Base-by-base conservation (phyloP, 1,140 invertebrate genomes). In the Caenorhabditis brenneri region DNA sequence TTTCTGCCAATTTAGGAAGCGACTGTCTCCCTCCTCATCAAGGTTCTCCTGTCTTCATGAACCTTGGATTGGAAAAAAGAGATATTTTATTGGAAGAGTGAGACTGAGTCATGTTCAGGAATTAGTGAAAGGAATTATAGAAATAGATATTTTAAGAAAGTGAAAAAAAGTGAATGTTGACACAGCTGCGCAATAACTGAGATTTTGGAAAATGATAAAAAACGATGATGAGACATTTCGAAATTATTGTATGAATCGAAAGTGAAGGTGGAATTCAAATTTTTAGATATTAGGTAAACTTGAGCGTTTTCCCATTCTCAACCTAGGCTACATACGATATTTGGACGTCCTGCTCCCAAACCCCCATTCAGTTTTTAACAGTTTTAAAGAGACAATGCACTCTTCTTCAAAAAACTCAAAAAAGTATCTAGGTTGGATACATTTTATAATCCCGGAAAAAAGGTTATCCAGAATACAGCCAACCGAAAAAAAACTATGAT, bases 1-100 rank as follows among this genome's bases (percentile, higher is more conserved):
- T 42, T 42, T 55, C n/a, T 46, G 65, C 33, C 65, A 74, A 19
- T 74, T 74, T 74, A 74, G 65, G 65, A 42, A 74, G 36, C 36
- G 65, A 42, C 36, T 19, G 6, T 24, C 36, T 12, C 42, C 65
- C 12, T 12, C 16, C 22, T 74, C 36, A 74, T 74, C 65, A 74
- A 74, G 31, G 31, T 65, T 65, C 31, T 36, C 36, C 33, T 31
- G 16, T 65, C 27, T 31, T 36, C 31, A 36, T 65, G 65, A 74
- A 74, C 65, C 65, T 74, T 42, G 65, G 36, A 27, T 74, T 74
- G n/a, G 33, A 24, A 33, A n/a, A n/a, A 36, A 36, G 33, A 33
- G 58, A 65, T 65, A 65, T 29, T 65, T 29, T 65, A 12, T 36
- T 33, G 12, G 2, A 33, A 16, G 10, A 16, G 24, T 55, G 22